Conservation (phyloP, 2,797 vertebrate genomes). For the Malacoraja senta region DNA sequence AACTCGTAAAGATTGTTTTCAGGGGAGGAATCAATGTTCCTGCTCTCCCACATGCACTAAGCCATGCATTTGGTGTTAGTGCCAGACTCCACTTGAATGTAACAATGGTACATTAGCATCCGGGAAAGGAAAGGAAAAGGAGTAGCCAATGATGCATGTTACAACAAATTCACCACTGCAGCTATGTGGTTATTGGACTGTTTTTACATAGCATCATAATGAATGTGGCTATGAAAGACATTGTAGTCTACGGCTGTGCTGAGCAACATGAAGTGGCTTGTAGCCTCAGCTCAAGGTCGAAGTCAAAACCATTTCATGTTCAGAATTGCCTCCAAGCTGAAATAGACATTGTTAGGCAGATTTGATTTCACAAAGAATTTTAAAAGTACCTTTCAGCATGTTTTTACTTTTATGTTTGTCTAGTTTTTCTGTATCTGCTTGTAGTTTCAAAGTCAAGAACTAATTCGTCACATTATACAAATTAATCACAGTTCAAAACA, state of each 20-base stretch:
- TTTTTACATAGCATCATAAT: not conserved
- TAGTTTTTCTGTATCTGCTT: not conserved
- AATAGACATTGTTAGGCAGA: not conserved
- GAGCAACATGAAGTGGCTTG: constrained; percentile 20
- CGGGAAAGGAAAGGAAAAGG: not conserved
- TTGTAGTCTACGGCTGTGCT: not conserved
- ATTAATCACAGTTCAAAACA: not conserved
- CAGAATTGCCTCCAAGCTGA: constrained; percentile 15
- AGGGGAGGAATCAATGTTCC: not conserved
- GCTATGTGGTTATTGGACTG: not conserved
- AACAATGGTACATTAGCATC: not conserved
- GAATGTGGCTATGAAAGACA: not conserved
- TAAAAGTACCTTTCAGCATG: not conserved
- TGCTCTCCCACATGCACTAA: not conserved
- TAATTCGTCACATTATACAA: not conserved
- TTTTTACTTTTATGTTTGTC: not conserved
- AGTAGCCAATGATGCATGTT: not conserved
- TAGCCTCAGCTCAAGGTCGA: not conserved
- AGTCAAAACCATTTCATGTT: not conserved
- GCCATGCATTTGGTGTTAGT: not conserved
- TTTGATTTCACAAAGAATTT: not conserved
- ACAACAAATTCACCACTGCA: not conserved
- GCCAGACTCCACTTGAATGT: not conserved
- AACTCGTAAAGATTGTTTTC: not conserved
- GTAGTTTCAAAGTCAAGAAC: not conserved